A percentile compares a stretch with the other conserved stretches of the same genome.
Conservation (phyloP, 1,140 invertebrate genomes). For the Nomia melanderi region DNA sequence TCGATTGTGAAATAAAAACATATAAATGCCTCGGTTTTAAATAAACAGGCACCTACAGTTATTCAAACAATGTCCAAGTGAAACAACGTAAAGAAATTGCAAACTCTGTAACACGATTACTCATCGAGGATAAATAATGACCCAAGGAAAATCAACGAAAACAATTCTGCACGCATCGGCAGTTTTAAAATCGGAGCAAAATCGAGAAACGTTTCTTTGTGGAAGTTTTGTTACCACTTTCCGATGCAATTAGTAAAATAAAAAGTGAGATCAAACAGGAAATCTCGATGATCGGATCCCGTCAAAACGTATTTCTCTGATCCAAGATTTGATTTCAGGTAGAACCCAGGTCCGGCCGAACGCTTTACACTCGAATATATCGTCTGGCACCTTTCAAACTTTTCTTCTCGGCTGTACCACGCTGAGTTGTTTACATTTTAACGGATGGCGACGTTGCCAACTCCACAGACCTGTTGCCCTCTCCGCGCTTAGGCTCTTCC, state of each 20-base stretch:
- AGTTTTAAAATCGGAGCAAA: background rate
- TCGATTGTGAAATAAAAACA: background rate
- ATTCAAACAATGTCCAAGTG: background rate
- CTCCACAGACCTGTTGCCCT: slow-evolving; percentile 75
- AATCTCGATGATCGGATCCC: background rate
- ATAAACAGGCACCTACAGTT: background rate
- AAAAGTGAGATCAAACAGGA: background rate
- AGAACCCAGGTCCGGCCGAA: background rate
- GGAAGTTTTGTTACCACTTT: background rate
- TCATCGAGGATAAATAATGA: background rate
- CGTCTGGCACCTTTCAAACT: slow-evolving; percentile 43
- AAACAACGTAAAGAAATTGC: background rate
- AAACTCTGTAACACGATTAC: background rate
- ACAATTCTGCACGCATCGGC: background rate
- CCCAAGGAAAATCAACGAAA: background rate
- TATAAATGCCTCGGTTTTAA: background rate
- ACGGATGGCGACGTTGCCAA: slow-evolving; percentile 77
- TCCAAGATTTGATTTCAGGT: background rate
- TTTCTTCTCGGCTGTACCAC: slow-evolving; percentile 70
- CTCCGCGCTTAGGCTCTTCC: slow-evolving; percentile 59
- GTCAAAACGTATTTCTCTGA: background rate
- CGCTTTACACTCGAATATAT: slow-evolving; percentile 46
- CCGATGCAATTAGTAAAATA: background rate
- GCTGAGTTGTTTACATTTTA: slow-evolving; percentile 80
- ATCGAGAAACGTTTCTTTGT: background rate